Base-by-base conservation (phyloP, 2,797 vertebrate species). In the Cygnus olor region DNA sequence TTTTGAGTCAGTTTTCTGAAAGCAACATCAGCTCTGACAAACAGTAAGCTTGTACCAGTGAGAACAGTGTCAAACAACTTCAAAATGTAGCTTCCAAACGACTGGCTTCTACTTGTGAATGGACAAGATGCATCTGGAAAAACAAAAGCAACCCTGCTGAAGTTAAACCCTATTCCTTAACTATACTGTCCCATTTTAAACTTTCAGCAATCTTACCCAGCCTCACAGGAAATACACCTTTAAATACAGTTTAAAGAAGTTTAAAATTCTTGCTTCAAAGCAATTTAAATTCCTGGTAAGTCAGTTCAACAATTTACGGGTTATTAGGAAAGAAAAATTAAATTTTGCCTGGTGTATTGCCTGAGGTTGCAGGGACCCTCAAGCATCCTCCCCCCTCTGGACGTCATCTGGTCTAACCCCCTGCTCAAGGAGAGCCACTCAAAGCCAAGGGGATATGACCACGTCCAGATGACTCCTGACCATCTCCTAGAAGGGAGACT, bases 221-320 rank as follows among this genome's bases (percentile, higher is more conserved):
- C 74, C 70, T 74, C 44, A 74, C 83, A 72, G 32, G 20, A 83
- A 76, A 56, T n/a, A 28, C 68, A 93, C 61, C 61, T 90, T 61
- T 83, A 74, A 78, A 90, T 72, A 44, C 86, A 71, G 38, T 38
- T 38, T 38, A 38, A 38, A 88, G 88, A 32, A 91, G 85, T 69
- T 85, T 83, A 74, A 90, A 38, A 70, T 81, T 95, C 86, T 79
- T 92, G n/a, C 83, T 96, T 88, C 90, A 72, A 84, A 91, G 54
- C 66, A 86, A 79, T 80, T 42, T 84, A 66, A 87, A 88, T 42
- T 84, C 83, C 94, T 94, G 80, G 51, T 90, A 92, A 86, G 66
- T 69, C 86, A 94, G 69, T 80, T 93, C 80, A 88, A 94, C 77
- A 80, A 72, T 71, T 94, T 91, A 92, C 91, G 83, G 83, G 30